Conservation (phyloP, 1,140 invertebrate genomes). For the Stegodyphus mimosarum region DNA sequence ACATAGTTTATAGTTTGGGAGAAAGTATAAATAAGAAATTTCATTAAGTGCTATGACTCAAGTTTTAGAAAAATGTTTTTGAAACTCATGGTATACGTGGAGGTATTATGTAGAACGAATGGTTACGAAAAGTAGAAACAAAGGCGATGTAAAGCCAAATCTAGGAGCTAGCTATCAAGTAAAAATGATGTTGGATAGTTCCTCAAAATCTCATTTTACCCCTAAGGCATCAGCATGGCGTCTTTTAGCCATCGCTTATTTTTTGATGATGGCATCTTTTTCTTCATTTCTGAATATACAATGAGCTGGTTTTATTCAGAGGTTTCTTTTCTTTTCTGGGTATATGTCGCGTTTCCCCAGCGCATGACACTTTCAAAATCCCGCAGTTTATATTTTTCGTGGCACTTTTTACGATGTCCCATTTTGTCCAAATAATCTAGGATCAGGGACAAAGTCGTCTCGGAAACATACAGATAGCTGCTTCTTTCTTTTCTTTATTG, state of each 20-base stretch:
- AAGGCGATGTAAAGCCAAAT: conserved; percentile 2
- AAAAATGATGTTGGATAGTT: conserved; percentile 13
- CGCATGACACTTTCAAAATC: conserved; percentile 10
- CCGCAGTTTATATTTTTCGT: conserved; percentile 19
- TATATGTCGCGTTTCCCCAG: no score
- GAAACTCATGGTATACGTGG: no score
- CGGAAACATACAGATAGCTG: background rate
- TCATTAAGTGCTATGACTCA: no score
- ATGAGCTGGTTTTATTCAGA: conserved; percentile 9
- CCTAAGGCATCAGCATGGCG: background rate
- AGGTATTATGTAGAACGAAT: no score
- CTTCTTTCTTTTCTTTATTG: background rate
- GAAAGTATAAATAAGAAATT: no score
- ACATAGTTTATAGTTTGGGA: no score
- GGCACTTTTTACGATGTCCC: conserved; percentile 20
- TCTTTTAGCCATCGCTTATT: conserved; percentile 12
- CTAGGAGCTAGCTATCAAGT: no score
- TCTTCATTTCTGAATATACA: conserved; percentile 47
- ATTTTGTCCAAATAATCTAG: conserved; percentile 27
- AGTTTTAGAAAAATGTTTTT: no score
- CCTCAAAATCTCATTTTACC: conserved; percentile 9
- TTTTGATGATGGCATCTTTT: conserved; percentile 24
- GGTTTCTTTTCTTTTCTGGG: background rate
- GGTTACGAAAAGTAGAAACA: background rate
- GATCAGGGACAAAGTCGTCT: conserved; percentile 13